Evolutionary conservation across 2,797 vertebrate genomes (phyloP).

Genomic region (Falco novaeseelandiae): DNA sequence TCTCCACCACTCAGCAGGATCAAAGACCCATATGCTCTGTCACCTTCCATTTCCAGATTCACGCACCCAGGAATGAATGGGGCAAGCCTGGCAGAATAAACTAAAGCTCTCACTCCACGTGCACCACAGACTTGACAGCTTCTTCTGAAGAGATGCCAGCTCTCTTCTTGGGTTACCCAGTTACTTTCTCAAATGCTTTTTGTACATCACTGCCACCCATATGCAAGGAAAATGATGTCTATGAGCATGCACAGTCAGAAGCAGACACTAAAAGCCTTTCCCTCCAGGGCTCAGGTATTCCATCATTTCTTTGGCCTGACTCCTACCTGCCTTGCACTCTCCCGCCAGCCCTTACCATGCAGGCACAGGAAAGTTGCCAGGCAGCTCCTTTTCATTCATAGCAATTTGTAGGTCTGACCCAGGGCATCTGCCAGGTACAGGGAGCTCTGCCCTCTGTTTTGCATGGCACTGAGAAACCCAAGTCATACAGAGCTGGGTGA

Average conservation of each 20-base stretch:
- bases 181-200: background rate
- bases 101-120: rapidly evolving
- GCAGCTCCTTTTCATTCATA: background rate
- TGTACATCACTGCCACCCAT: background rate
- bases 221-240: background rate
- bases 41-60: background rate
- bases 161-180: background rate
- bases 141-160: background rate
- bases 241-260: background rate
- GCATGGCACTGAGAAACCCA: background rate
- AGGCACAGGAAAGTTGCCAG: background rate
- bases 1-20: background rate
- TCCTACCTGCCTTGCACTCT: background rate
- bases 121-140: background rate
- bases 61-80: background rate
- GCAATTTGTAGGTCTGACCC: background rate
- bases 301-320: background rate
- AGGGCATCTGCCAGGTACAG: background rate
- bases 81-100: background rate
- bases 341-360: background rate
- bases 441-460: background rate
- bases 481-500: background rate
- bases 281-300: background rate
- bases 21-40: background rate
- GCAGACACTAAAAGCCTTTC: background rate